Evolutionary conservation across 2,888 invertebrate species (phyloP).

Genomic region (Philonicus albiceps): DNA sequence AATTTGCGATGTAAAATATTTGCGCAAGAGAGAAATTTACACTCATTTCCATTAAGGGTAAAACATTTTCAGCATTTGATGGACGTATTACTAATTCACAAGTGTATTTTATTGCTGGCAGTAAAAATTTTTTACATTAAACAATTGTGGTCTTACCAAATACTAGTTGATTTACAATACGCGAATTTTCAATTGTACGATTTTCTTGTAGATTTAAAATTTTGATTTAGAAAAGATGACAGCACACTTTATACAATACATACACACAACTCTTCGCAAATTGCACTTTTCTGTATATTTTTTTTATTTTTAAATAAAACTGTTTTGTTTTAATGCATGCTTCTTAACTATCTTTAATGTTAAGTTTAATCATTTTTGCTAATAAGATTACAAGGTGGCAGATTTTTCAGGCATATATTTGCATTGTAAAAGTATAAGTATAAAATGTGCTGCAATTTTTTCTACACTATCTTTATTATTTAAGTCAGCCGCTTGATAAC

Average conservation of each 20-base stretch:
- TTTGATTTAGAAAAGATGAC: constrained; percentile 5
- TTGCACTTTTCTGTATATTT: constrained; percentile 49
- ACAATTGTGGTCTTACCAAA: neutral
- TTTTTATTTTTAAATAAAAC: neutral
- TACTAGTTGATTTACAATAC: neutral
- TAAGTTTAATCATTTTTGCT: constrained; percentile 22
- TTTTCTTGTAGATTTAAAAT: neutral
- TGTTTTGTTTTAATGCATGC: constrained; percentile 11
- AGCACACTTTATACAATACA: constrained; percentile 31
- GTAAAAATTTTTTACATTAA: neutral
- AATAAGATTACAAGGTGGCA: constrained; percentile 55
- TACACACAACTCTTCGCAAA: constrained; percentile 53
- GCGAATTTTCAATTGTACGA: neutral
- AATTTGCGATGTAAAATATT: constrained; percentile 52
- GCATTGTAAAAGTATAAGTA: constrained; percentile 7
- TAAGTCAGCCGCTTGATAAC: constrained; percentile 26
- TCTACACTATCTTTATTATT: constrained; percentile 38
- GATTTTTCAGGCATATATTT: constrained; percentile 41
- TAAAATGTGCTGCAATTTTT: constrained; percentile 46
- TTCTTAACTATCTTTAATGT: neutral
- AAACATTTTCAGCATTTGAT: neutral
- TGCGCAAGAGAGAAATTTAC: constrained; percentile 12
- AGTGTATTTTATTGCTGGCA: neutral
- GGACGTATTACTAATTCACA: neutral
- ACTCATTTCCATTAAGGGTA: constrained; percentile 3